A percentile compares a stretch with the other conserved stretches of the same genome.
These are phyloP conservation scores for Yponomeuta malinellus DNA, from an alignment of 2,888 invertebrate genomes.

Conservation along the genomic window DNA sequence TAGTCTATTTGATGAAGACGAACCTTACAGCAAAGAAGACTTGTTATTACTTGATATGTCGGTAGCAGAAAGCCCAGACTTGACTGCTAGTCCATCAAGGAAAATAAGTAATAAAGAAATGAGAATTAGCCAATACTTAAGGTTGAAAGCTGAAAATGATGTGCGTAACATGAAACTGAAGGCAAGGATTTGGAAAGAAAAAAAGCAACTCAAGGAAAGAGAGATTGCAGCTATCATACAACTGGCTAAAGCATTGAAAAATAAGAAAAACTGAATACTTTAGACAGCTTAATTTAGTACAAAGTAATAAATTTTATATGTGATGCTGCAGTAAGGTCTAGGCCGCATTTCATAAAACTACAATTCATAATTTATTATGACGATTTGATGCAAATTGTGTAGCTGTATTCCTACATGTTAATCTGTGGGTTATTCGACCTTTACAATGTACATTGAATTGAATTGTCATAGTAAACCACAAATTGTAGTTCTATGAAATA, in stretches of 20 bases:
- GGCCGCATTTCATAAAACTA: too few species aligned
- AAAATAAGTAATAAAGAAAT: not conserved
- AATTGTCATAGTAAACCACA: too few species aligned
- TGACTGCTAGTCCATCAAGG: not conserved
- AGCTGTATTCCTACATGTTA: too few species aligned
- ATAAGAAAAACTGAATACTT: not conserved
- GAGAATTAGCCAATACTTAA: constrained; percentile 5
- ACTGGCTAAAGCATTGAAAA: constrained; percentile 12
- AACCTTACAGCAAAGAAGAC: constrained; percentile 4
- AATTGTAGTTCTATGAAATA: too few species aligned
- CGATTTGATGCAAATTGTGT: too few species aligned
- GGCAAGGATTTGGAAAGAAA: constrained; percentile 15
- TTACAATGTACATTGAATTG: too few species aligned
- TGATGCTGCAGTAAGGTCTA: too few species aligned
- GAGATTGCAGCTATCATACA: constrained; percentile 11
- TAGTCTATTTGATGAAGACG: not conserved
- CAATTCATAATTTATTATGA: too few species aligned
- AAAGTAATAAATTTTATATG: too few species aligned
- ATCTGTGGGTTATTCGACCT: too few species aligned
- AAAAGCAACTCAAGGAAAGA: constrained; percentile 13
- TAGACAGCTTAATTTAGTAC: too few species aligned
- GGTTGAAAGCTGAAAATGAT: constrained; percentile 13
- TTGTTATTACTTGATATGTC: constrained; percentile 4
- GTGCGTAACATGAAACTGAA: constrained; percentile 6
- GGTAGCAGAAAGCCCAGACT: not conserved